Conservation (phyloP, 2,888 invertebrate genomes). For the Acleris sparsana region DNA sequence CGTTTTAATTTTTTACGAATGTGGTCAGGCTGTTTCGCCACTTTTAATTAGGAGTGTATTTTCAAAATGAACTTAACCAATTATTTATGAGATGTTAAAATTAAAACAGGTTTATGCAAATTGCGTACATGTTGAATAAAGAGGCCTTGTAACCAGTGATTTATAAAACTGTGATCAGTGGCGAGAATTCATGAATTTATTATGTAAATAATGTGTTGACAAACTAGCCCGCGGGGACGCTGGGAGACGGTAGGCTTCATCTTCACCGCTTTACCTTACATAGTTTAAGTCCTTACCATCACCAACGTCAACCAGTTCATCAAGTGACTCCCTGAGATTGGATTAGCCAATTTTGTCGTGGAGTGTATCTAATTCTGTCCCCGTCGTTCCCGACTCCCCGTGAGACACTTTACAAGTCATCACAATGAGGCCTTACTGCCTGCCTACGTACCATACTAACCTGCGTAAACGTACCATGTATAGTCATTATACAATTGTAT, state of each 20-base stretch:
- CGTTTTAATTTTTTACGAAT: conserved; percentile 8
- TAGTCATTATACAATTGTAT: conserved; percentile 62
- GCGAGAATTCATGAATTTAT: conserved; percentile 26
- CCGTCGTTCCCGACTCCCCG: conserved; percentile 11
- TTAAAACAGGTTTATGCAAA: conserved; percentile 30
- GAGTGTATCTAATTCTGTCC: conserved; percentile 47
- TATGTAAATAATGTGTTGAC: conserved; percentile 18
- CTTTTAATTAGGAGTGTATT: conserved; percentile 13
- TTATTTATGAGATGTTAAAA: conserved; percentile 36
- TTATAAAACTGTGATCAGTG: conserved; percentile 29
- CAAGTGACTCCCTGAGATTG: conserved; percentile 62
- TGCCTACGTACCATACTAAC: conserved; percentile 40
- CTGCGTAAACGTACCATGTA: conserved; percentile 41
- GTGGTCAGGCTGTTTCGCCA: conserved; percentile 3
- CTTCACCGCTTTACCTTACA: conserved; percentile 4
- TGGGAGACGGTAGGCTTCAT: conserved; percentile 24
- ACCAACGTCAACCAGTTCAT: conserved; percentile 18
- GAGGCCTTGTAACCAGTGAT: conserved; percentile 38
- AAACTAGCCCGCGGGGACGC: conserved; percentile 11
- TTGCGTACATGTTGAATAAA: conserved; percentile 5
- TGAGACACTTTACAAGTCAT: conserved; percentile 39
- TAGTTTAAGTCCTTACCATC: not conserved
- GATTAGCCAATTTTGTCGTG: conserved; percentile 62
- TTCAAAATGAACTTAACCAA: conserved; percentile 31
- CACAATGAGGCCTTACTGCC: conserved; percentile 45